phyloP scores from a whole-genome alignment of 2,888 invertebrate genomes.

The Tanypteryx hageni region DNA sequence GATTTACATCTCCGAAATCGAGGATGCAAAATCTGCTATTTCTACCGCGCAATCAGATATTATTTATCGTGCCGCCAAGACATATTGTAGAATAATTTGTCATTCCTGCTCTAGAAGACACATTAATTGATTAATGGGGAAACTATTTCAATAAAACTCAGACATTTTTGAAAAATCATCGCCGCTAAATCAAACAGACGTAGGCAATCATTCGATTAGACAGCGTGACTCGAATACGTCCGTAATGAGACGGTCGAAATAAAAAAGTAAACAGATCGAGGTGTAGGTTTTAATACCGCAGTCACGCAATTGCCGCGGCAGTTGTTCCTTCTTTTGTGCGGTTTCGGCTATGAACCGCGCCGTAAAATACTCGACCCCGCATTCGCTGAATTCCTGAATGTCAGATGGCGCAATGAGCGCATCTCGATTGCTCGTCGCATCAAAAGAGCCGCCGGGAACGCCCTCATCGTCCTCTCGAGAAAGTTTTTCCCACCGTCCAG shows the following conservation, averaged over 20 bases:
- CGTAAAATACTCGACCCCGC: not conserved
- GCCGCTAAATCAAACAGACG: not conserved
- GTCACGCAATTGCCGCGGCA: not conserved
- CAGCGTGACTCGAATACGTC: not conserved
- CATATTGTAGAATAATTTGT: not conserved
- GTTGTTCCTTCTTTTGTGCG: slow-evolving; percentile 2
- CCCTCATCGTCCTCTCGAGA: not conserved
- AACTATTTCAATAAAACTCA: not conserved
- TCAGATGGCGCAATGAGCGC: not conserved
- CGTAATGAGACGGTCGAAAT: not conserved
- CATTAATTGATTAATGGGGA: not conserved
- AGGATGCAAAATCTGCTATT: not conserved
- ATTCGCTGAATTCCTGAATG: not conserved
- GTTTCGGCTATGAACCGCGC: not conserved
- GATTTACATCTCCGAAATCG: too few species aligned
- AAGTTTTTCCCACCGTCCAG: not conserved
- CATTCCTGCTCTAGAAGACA: not conserved
- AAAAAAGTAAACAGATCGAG: not conserved
- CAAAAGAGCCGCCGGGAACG: not conserved
- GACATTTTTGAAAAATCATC: not conserved
- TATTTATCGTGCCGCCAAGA: not conserved
- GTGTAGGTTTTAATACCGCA: not conserved
- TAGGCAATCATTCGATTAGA: not conserved
- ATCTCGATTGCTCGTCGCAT: slow-evolving; percentile 9
- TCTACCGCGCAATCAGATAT: not conserved